Evolutionary conservation across 92 coral and sea anemone genomes (phyloP).

Genomic region (Pocillopora grandis): DNA sequence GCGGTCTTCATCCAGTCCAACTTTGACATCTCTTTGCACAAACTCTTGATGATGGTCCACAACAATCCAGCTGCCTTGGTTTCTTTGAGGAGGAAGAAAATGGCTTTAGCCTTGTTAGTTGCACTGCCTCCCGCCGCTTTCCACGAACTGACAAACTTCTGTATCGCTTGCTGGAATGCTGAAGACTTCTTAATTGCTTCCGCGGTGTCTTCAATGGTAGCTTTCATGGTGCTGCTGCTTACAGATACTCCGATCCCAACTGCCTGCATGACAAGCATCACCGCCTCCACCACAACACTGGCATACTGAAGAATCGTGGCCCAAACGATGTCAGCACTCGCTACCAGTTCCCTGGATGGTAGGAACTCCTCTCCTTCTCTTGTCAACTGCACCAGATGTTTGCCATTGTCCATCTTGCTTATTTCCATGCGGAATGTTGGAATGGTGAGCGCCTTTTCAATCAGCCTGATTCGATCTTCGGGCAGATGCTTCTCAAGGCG

Average conservation of each 20-base stretch:
- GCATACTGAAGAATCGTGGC: slow-evolving; percentile 41
- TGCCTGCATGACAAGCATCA: slow-evolving; percentile 45
- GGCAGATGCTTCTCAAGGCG: not conserved
- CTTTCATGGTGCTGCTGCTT: slow-evolving; percentile 12
- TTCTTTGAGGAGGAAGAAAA: slow-evolving; percentile 31
- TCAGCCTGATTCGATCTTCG: slow-evolving; percentile 5
- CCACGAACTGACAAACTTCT: slow-evolving; percentile 44
- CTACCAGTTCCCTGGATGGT: slow-evolving; percentile 28
- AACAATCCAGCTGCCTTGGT: slow-evolving; percentile 31
- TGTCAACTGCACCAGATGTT: slow-evolving; percentile 36
- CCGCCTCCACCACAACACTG: slow-evolving; percentile 45
- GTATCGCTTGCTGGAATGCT: slow-evolving; percentile 23
- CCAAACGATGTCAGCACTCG: slow-evolving; percentile 41
- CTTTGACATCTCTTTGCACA: slow-evolving; percentile 48
- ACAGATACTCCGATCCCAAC: slow-evolving; percentile 32
- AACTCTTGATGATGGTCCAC: slow-evolving; percentile 48
- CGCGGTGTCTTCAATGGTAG: slow-evolving; percentile 23
- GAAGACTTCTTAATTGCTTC: slow-evolving; percentile 39
- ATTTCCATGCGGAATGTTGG: slow-evolving; percentile 54
- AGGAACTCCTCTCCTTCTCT: slow-evolving; percentile 29
- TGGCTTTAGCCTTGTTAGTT: slow-evolving; percentile 47
- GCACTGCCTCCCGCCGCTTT: slow-evolving; percentile 33
- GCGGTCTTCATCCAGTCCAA: slow-evolving; percentile 50
- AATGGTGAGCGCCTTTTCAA: not conserved
- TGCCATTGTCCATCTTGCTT: slow-evolving; percentile 29